phyloP scores from a whole-genome alignment of 1,140 invertebrate species.

The Philopotamus ludificatus region DNA sequence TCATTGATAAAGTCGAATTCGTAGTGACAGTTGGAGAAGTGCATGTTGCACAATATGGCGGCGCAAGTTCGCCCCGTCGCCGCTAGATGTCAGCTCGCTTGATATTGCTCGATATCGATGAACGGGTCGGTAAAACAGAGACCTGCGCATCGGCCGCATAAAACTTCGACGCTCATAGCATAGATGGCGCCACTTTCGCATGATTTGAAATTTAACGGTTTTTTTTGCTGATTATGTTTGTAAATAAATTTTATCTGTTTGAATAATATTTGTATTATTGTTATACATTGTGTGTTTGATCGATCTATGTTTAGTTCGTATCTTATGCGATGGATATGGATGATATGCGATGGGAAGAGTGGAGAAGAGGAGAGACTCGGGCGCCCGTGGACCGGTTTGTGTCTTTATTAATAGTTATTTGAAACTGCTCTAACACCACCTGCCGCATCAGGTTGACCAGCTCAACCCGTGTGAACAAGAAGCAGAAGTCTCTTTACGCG shows the following conservation, averaged over 20 bases:
- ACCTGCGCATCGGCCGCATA: neutral
- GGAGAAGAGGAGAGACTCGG: conserved; percentile 14
- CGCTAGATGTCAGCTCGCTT: neutral
- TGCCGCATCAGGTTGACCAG: conserved; percentile 11
- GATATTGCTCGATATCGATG: neutral
- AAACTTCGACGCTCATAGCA: neutral
- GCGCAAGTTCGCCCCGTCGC: neutral
- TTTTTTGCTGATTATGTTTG: too few relatives aligned
- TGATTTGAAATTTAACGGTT: too few relatives aligned
- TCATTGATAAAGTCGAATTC: too few relatives aligned
- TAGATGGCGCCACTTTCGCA: neutral
- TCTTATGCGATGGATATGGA: neutral
- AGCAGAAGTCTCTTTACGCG: too few relatives aligned
- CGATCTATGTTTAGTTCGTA: too few relatives aligned
- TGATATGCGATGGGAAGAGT: neutral
- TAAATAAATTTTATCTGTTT: too few relatives aligned
- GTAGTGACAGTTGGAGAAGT: neutral
- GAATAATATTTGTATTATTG: too few relatives aligned
- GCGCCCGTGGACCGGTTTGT: conserved; percentile 25
- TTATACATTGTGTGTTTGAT: too few relatives aligned
- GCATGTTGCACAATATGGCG: neutral
- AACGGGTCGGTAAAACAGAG: neutral
- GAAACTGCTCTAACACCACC: conserved; percentile 27
- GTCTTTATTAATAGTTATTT: conserved; percentile 31
- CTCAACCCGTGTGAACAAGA: conserved; percentile 15